phyloP scores from a whole-genome alignment of 2,888 invertebrate species.

The Campopleginae sp. region DNA sequence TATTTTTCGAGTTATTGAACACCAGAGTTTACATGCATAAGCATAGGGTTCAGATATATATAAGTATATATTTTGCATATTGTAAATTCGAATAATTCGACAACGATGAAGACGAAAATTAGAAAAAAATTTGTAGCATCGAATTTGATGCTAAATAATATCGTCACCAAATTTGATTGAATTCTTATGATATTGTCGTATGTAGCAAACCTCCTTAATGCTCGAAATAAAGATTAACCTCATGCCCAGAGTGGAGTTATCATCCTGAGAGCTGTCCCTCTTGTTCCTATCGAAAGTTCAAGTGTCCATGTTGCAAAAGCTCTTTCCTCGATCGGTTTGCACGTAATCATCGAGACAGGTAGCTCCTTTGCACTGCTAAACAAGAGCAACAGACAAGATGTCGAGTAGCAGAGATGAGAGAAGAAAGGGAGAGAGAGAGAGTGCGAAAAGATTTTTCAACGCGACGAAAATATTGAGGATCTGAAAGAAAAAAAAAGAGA shows the following conservation, averaged over 20 bases:
- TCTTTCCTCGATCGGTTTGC: constrained; percentile 40
- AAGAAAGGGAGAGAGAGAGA: neutral
- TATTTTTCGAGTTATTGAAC: no score
- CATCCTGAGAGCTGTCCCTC: constrained; percentile 23
- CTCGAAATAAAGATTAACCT: neutral
- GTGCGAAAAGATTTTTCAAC: neutral
- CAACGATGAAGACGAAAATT: no score
- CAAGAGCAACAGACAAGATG: constrained; percentile 44
- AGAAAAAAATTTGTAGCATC: no score
- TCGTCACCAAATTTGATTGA: no score
- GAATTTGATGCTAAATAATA: no score
- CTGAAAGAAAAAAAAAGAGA: neutral
- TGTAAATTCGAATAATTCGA: no score
- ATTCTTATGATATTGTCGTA: no score
- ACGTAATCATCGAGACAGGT: constrained; percentile 21
- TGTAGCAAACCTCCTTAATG: no score
- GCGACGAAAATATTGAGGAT: constrained; percentile 21
- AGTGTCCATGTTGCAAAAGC: constrained; percentile 20
- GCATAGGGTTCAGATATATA: no score
- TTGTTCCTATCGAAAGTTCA: constrained; percentile 44
- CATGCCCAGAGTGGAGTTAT: neutral
- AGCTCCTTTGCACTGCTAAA: constrained; percentile 38
- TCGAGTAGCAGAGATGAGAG: constrained; percentile 1
- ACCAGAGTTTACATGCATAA: no score
- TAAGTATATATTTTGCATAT: no score